Percentiles rank a stretch among this genome's conserved stretches.
phyloP scores from a whole-genome alignment of 2,888 invertebrate genomes.

The Pterostichus madidus region DNA sequence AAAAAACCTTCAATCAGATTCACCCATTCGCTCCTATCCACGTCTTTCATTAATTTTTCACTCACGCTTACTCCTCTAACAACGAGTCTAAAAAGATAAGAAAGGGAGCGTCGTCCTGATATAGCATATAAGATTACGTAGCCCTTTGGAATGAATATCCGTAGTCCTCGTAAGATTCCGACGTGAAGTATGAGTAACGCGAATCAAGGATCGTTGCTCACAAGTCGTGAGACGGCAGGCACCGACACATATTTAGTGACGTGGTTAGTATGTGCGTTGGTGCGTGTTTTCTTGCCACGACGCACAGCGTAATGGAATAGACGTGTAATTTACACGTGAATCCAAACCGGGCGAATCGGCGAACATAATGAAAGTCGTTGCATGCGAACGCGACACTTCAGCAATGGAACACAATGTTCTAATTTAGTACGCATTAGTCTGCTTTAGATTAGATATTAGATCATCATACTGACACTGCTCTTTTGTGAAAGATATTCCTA shows the following conservation, averaged over 20 bases:
- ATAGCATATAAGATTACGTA: neutral
- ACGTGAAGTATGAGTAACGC: neutral
- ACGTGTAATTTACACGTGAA: slow-evolving; percentile 53
- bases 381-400: slow-evolving; percentile 37
- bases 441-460: slow-evolving; percentile 43
- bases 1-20: no score
- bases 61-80: no score
- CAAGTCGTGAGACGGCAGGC: no score
- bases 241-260: slow-evolving; percentile 35
- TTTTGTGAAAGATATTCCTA: no score
- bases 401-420: slow-evolving; percentile 46
- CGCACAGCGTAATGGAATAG: slow-evolving; percentile 45
- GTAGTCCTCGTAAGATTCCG: neutral
- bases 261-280: slow-evolving; percentile 48
- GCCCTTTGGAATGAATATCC: no score
- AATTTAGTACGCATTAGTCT: slow-evolving; percentile 45
- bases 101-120: no score
- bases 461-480: slow-evolving; percentile 6
- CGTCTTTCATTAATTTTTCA: no score
- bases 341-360: slow-evolving; percentile 37
- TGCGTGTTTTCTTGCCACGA: slow-evolving; percentile 29
- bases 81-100: no score
- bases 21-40: no score
- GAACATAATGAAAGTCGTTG: slow-evolving; percentile 50
- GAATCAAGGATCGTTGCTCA: neutral